Evolutionary conservation across 2,113 vertebrate genomes (phyloP).

Genomic region (Callorhinus ursinus): DNA sequence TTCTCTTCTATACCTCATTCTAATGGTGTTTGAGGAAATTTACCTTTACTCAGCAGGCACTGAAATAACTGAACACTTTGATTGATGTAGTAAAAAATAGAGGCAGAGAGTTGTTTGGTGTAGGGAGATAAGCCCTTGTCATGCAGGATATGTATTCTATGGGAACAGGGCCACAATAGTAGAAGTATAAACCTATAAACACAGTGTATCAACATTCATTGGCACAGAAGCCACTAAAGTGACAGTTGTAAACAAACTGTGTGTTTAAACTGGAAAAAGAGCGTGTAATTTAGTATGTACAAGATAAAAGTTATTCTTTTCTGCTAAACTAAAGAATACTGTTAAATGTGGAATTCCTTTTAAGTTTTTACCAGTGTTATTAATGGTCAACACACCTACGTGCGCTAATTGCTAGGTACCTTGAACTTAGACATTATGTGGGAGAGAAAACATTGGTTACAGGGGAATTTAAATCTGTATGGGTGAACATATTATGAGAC

Average conservation of each 20-base stretch:
- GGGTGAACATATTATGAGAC: conserved; percentile 16
- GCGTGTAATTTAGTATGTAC: not conserved
- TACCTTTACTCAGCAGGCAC: not conserved
- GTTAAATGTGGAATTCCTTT: not conserved
- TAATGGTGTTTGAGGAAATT: conserved; percentile 9
- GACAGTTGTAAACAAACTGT: conserved; percentile 28
- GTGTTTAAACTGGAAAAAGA: conserved; percentile 60
- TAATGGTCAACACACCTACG: not conserved
- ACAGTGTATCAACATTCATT: not conserved
- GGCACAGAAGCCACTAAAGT: conserved; percentile 42
- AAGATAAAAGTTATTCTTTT: conserved; percentile 43
- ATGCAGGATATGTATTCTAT: not conserved
- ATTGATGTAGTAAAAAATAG: not conserved
- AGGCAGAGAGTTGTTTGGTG: conserved; percentile 1
- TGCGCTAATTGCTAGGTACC: not conserved
- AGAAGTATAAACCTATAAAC: not conserved
- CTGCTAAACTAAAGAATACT: conserved; percentile 13
- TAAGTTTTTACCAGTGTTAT: not conserved
- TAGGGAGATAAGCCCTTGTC: not conserved
- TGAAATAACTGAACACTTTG: conserved; percentile 14
- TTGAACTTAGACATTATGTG: not conserved
- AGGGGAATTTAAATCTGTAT: conserved; percentile 39
- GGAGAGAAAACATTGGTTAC: conserved; percentile 1
- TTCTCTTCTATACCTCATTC: not conserved
- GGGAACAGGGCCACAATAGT: not conserved